These are phyloP conservation scores for Odocoileus hemionus DNA, from an alignment of 2,113 vertebrate species.

Conservation along the genomic window DNA sequence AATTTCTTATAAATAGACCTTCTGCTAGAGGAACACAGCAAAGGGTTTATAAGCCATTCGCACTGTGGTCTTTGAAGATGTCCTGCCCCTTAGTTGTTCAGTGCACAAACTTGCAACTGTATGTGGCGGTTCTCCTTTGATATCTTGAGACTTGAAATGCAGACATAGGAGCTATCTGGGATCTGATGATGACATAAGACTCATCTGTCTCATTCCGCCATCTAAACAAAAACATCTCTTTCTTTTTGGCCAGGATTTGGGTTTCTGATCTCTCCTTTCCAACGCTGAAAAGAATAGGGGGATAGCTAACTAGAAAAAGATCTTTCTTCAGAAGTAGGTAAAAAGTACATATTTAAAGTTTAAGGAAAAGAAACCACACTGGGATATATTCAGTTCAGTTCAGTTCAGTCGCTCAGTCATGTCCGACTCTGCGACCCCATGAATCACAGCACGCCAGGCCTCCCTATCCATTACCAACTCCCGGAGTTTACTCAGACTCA, in stretches of 20 bases:
- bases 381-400: background rate
- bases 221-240: background rate
- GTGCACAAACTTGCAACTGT: background rate
- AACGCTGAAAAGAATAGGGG: background rate
- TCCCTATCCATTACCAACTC: too few relatives aligned
- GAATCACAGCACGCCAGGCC: too few relatives aligned
- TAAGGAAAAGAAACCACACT: background rate
- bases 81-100: background rate
- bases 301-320: background rate
- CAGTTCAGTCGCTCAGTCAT: too few relatives aligned
- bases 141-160: background rate
- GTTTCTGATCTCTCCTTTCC: background rate
- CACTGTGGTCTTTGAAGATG: background rate
- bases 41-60: background rate
- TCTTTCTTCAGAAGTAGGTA: background rate
- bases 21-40: background rate
- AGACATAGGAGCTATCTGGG: background rate
- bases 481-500: too few relatives aligned
- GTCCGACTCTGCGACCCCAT: too few relatives aligned
- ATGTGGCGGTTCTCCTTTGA: background rate
- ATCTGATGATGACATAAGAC: background rate
- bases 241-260: background rate
- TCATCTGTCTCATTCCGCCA: background rate
- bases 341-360: background rate
- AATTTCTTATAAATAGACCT: background rate